Evolutionary conservation across 1,140 invertebrate species (phyloP), one percentile per base, ranked within the genome.

Genomic region (Drosophila obscura): DNA sequence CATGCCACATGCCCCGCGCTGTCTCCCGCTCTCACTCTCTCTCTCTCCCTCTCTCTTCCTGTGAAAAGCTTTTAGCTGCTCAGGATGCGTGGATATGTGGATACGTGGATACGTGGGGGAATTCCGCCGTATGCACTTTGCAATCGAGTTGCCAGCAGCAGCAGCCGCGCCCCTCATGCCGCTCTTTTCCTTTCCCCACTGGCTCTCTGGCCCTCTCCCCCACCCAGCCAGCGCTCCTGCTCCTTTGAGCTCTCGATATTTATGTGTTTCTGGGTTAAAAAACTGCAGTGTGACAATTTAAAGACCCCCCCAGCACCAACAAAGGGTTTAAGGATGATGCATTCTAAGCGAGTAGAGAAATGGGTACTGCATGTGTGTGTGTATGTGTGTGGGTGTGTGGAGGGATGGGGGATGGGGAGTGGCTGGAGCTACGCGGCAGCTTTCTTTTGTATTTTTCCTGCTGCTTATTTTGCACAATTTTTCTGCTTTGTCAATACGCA

Each of bases 261-360:
- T 85, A 85, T 85, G 82, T 87, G 82, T 87, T 85, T 85, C 74
- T 85, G 82, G 82, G 82, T 81, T 85, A 84, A 73, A 79, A 76
- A 79, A 76, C 66, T 69, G 80, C 71, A 60, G 65, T 59, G 81
- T 60, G 82, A 85, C 74, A 87, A 68, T 81, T 78, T 64, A 71
- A 75, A 61, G 62, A 65, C 60, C 44, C 58, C 15, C 49, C 11
- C 16, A 9, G 49, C 43, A 50, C 15, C 62, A 56, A 15, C 35
- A 69, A 26, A 45, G 48, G n/a, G 19, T 50, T 68, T 69, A 68
- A 13, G 66, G 15, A 55, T 53, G 28, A 44, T 65, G 65, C 65
- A 31, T 67, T 65, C 65, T 51, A 31, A 39, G 35, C 35, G 13
- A 44, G 15, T 11, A 22, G 7, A 16, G 51, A 52, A 49, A 41